Evolutionary conservation across 2,113 vertebrate species (phyloP).

Genomic region (Alligator mississippiensis): DNA sequence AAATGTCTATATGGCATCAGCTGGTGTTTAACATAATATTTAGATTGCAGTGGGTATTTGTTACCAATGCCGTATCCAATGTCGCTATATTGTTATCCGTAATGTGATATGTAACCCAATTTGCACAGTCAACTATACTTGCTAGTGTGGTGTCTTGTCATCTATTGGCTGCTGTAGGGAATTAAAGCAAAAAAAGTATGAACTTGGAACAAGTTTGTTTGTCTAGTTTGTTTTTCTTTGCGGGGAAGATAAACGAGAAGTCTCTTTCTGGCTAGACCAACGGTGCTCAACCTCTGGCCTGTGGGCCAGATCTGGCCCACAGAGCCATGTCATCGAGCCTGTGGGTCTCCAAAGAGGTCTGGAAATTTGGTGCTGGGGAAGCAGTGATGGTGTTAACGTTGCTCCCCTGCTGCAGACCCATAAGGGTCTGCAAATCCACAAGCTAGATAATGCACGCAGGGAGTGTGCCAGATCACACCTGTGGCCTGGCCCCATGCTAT

Average conservation of each 20-base stretch:
- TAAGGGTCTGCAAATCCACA: too few species aligned
- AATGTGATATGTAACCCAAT: constrained; percentile 1
- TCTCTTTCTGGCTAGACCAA: too few species aligned
- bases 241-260: not conserved
- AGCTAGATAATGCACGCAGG: too few species aligned
- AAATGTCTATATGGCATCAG: not conserved
- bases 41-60: not conserved
- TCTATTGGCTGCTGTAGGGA: not conserved
- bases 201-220: rapidly evolving
- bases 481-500: too few species aligned
- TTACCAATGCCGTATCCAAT: not conserved
- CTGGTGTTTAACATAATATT: not conserved
- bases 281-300: too few species aligned
- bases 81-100: not conserved
- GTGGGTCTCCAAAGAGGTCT: too few species aligned
- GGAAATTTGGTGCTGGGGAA: too few species aligned
- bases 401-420: too few species aligned
- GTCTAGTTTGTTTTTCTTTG: not conserved
- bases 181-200: not conserved
- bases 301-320: too few species aligned
- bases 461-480: too few species aligned
- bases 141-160: not conserved
- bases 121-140: not conserved
- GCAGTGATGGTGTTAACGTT: too few species aligned
- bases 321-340: too few species aligned